A percentile compares a stretch with the other conserved stretches of the same genome.
These are phyloP conservation scores for Otolemur garnettii DNA, from an alignment of 2,113 vertebrate genomes.

Conservation along the genomic window DNA sequence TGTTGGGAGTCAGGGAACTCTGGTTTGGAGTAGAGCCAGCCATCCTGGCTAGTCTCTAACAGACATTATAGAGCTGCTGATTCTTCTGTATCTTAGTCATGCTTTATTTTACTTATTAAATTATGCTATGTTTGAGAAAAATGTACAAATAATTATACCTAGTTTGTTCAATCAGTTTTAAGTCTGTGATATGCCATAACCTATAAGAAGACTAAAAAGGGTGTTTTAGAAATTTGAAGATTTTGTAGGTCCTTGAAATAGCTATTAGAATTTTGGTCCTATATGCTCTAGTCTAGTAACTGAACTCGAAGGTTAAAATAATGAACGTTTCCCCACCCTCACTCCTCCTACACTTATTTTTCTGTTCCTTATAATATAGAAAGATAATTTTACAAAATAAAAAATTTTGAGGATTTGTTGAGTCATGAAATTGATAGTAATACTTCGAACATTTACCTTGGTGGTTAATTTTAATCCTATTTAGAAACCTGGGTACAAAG, in stretches of 20 bases:
- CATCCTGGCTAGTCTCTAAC: no score
- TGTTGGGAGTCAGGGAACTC: not conserved
- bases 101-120: constrained; percentile 32
- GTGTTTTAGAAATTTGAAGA: not conserved
- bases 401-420: not conserved
- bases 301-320: constrained; percentile 11
- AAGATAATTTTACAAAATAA: constrained; percentile 30
- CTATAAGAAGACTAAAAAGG: constrained; percentile 8
- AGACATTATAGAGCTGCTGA: not conserved
- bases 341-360: not conserved
- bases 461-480: constrained; percentile 52
- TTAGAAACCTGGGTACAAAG: not conserved
- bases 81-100: not conserved
- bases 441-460: not conserved
- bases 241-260: not conserved
- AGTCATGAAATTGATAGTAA: not conserved
- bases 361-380: constrained; percentile 14
- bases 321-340: not conserved
- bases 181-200: constrained; percentile 24
- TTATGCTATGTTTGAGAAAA: constrained; percentile 2
- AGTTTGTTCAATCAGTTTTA: not conserved
- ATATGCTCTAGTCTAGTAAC: not conserved
- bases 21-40: not conserved
- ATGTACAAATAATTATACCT: not conserved
- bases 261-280: not conserved